These are phyloP conservation scores for Atta colombica DNA, from an alignment of 1,140 invertebrate species.

Conservation along the genomic window DNA sequence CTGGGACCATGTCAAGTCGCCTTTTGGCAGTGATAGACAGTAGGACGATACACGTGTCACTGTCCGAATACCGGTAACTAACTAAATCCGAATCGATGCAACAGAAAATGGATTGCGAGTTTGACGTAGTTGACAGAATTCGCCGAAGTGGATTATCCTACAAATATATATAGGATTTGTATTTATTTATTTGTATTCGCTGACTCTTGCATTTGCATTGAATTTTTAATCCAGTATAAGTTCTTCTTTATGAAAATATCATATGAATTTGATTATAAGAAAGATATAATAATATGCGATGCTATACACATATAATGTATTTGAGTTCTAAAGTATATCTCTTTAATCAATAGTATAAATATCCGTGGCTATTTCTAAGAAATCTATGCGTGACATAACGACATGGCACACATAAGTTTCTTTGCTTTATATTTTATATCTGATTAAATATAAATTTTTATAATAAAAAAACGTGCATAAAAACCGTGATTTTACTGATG, in stretches of 20 bases:
- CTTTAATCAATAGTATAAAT: constrained; percentile 1
- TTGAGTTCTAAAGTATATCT: neutral
- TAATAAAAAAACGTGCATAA: neutral
- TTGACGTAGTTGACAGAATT: constrained; percentile 60
- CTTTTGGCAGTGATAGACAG: constrained; percentile 65
- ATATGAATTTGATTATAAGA: neutral
- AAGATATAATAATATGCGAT: neutral
- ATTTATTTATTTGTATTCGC: constrained; percentile 26
- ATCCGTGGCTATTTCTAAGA: neutral
- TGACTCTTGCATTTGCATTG: constrained; percentile 43
- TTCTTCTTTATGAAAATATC: constrained; percentile 6
- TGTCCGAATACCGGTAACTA: constrained; percentile 59
- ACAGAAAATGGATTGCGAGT: constrained; percentile 61
- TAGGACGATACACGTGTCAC: constrained; percentile 58
- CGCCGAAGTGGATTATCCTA: constrained; percentile 57
- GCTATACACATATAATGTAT: neutral
- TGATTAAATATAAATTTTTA: constrained; percentile 40
- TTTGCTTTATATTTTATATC: constrained; percentile 34
- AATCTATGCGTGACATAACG: constrained; percentile 1
- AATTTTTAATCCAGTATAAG: constrained; percentile 10
- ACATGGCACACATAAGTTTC: constrained; percentile 26
- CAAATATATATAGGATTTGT: constrained; percentile 26
- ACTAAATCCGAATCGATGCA: constrained; percentile 64
- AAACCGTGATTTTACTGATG: constrained; percentile 5
- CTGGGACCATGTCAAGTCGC: constrained; percentile 29